phyloP scores from a whole-genome alignment of 2,113 vertebrate genomes.

The Vulpes vulpes region DNA sequence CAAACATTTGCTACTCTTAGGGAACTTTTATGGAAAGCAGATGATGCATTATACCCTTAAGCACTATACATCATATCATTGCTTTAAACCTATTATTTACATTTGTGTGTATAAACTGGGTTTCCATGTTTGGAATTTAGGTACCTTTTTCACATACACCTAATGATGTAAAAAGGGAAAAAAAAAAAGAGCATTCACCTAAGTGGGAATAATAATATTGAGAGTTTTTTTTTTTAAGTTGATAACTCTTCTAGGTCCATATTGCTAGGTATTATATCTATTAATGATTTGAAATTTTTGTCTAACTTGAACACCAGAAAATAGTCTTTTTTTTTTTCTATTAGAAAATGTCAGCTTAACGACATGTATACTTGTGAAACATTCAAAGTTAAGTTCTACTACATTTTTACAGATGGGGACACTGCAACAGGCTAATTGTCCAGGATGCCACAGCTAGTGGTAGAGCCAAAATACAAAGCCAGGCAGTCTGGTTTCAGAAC shows the following conservation, averaged over 20 bases:
- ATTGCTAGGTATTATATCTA: background rate
- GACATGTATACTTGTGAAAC: background rate
- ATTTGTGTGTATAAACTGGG: slow-evolving; percentile 21
- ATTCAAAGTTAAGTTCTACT: background rate
- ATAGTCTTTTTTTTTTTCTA: background rate
- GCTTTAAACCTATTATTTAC: slow-evolving; percentile 19
- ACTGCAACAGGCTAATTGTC: background rate
- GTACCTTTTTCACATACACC: background rate
- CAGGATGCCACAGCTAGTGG: background rate
- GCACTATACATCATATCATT: background rate
- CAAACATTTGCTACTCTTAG: slow-evolving; percentile 54
- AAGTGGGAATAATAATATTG: background rate
- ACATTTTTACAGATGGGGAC: background rate
- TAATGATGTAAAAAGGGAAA: background rate
- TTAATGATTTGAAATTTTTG: background rate
- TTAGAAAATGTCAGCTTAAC: background rate
- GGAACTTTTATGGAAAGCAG: slow-evolving; percentile 55
- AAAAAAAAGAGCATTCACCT: slow-evolving; percentile 15
- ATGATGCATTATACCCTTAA: slow-evolving; percentile 46
- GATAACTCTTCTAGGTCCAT: background rate
- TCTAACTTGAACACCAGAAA: background rate
- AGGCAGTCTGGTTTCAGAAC: background rate
- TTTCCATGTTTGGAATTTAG: background rate
- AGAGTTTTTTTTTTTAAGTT: background rate
- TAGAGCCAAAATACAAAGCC: background rate